A percentile compares a stretch with the other conserved stretches of the same genome.
Evolutionary conservation across 2,113 vertebrate species (phyloP).

Genomic region (Scatophagus argus): DNA sequence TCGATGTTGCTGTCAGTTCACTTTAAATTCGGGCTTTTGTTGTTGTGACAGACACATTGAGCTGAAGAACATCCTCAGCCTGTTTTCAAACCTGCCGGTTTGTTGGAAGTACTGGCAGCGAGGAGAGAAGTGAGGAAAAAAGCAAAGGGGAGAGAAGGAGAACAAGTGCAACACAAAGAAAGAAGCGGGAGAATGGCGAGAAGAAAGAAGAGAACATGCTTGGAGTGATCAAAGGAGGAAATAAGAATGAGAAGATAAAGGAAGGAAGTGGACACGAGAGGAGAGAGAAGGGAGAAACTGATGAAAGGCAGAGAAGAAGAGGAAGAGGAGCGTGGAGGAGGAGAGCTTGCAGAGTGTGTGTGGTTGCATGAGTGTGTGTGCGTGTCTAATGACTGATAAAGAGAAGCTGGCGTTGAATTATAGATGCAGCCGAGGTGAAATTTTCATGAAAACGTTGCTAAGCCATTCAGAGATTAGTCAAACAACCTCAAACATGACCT

Average conservation of each 20-base stretch:
- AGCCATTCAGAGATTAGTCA: slow-evolving; percentile 47
- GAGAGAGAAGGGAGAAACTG: neutral
- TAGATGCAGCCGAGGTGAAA: slow-evolving; percentile 38
- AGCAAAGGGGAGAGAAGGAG: no score
- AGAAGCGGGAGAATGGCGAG: neutral
- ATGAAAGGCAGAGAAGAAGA: neutral
- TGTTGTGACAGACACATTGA: neutral
- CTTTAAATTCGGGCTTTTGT: neutral
- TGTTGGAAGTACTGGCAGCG: no score
- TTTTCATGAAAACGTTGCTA: slow-evolving; percentile 56
- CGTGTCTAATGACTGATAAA: slow-evolving; percentile 43
- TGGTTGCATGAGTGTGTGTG: slow-evolving; percentile 1
- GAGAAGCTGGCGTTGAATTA: slow-evolving; percentile 42
- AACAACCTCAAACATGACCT: slow-evolving; percentile 35
- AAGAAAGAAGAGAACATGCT: neutral
- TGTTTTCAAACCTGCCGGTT: neutral
- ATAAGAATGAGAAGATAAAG: neutral
- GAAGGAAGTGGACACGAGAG: no score
- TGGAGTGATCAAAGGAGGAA: neutral
- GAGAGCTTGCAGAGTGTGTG: neutral
- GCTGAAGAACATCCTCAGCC: neutral
- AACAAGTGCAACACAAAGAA: neutral
- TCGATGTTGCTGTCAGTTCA: neutral
- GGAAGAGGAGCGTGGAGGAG: neutral
- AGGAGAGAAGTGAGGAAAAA: neutral